Evolutionary conservation across 2,888 invertebrate species (phyloP).

Genomic region (Agrypnus murinus): DNA sequence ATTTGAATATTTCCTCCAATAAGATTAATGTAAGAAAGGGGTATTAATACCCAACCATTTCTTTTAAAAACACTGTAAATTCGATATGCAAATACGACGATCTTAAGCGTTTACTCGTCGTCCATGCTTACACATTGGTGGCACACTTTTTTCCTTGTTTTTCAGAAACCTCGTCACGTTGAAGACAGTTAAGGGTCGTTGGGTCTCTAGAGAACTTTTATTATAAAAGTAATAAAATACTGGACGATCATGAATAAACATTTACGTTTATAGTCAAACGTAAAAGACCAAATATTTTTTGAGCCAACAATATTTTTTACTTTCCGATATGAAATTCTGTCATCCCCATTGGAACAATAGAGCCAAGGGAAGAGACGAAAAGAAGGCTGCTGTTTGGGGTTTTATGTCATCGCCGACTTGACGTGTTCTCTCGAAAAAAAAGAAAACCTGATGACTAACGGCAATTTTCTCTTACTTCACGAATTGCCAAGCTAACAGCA

Average conservation of each 20-base stretch:
- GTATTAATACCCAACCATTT: too few relatives aligned
- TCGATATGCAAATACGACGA: too few relatives aligned
- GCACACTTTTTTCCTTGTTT: background rate
- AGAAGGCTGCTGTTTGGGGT: too few relatives aligned
- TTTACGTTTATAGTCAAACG: slow-evolving; percentile 31
- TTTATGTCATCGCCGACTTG: slow-evolving; percentile 30
- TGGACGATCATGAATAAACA: slow-evolving; percentile 31
- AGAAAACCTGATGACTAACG: slow-evolving; percentile 28
- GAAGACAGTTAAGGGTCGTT: background rate
- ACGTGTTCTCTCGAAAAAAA: slow-evolving; percentile 17
- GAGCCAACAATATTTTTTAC: slow-evolving; percentile 25
- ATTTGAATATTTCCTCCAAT: too few relatives aligned
- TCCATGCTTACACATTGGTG: slow-evolving; percentile 1
- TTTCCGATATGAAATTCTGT: slow-evolving; percentile 25
- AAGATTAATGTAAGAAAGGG: too few relatives aligned
- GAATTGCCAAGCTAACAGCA: slow-evolving; percentile 22
- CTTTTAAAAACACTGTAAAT: too few relatives aligned
- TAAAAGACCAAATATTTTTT: slow-evolving; percentile 19
- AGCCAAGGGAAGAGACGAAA: background rate
- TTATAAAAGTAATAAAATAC: slow-evolving; percentile 30
- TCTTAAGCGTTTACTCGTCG: too few relatives aligned
- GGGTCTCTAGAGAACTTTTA: slow-evolving; percentile 12
- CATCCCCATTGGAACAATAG: slow-evolving; percentile 16
- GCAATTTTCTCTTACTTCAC: slow-evolving; percentile 25
- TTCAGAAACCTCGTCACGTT: background rate